Evolutionary conservation across 1,140 invertebrate genomes (phyloP).

Genomic region (Varroa destructor): DNA sequence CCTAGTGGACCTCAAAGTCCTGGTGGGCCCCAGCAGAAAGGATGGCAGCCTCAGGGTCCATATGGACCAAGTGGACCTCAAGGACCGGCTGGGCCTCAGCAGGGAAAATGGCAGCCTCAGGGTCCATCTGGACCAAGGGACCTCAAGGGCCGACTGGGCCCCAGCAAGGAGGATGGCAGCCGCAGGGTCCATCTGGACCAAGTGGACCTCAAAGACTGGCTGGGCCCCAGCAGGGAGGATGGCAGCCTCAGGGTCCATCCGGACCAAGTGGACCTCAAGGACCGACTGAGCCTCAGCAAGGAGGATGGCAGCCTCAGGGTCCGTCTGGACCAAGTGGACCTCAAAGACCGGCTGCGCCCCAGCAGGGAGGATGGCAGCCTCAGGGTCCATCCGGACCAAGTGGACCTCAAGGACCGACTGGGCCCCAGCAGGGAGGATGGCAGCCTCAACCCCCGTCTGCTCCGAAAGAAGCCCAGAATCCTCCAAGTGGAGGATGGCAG

Average conservation of each 20-base stretch:
- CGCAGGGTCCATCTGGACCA: not conserved
- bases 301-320: not conserved
- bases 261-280: not conserved
- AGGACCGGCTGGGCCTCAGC: not conserved
- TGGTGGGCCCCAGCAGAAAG: not conserved
- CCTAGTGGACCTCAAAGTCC: not conserved
- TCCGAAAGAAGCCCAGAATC: not conserved
- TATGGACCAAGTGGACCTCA: not conserved
- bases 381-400: not conserved
- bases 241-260: not conserved
- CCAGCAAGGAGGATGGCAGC: slow-evolving; percentile 21
- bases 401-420: not conserved
- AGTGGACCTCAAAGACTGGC: not conserved
- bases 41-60: not conserved
- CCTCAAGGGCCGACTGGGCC: not conserved
- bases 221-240: not conserved
- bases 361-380: slow-evolving; percentile 20
- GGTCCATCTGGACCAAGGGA: not conserved
- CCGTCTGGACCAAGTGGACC: not conserved
- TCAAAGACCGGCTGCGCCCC: not conserved
- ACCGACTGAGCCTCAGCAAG: not conserved
- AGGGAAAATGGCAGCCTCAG: not conserved
- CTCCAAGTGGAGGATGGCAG: slow-evolving; percentile 5
- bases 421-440: slow-evolving; percentile 6
- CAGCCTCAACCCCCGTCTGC: not conserved